Evolutionary conservation across 2,888 invertebrate genomes (phyloP), one percentile per base, ranked within the genome.

Genomic region (Netelia melanura): DNA sequence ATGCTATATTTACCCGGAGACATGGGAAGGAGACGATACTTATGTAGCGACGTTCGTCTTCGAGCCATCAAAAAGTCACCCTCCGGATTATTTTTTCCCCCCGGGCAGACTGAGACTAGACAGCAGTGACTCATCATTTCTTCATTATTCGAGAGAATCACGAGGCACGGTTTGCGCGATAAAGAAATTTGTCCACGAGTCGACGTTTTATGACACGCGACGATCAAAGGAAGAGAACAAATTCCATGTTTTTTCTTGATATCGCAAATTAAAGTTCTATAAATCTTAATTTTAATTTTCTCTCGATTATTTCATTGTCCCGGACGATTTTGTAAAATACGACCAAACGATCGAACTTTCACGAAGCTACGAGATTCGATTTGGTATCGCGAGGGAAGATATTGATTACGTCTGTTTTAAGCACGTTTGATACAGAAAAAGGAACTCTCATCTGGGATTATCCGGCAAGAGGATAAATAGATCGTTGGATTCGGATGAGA

Each of bases 381-480:
- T 44, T 56, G 64, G 23, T 14, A 17, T 17, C 30, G 30, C 30
- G 30, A n/a, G n/a, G 62, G 11, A 17, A 72, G 72, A 54, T 56
- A 72, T 44, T 11, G 44, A 11, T 72, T 64, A 72, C 56, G 77
- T 72, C 9, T 61, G 17, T 17, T 68, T 68, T 25, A 62, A 83
- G 54, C 48, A 71, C 52, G 17, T 48, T 44, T 54, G 82, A 14
- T 61, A 71, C 14, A 17, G 62, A 70, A 64, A 25, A 54, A 72
- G 56, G 67, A 72, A 44, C 78, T 74, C 54, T 78, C 79, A 71
- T 71, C 21, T 25, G 21, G 74, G 74, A 84, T 78, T 81, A 81
- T 74, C 68, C 56, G 62, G 43, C 72, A 43, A 68, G 61, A 56
- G 61, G 30, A 81, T 68, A 78, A 74, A 81, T 77, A 72, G 71